Conservation (phyloP, 2,888 invertebrate genomes). For the Lymantria dispar region DNA sequence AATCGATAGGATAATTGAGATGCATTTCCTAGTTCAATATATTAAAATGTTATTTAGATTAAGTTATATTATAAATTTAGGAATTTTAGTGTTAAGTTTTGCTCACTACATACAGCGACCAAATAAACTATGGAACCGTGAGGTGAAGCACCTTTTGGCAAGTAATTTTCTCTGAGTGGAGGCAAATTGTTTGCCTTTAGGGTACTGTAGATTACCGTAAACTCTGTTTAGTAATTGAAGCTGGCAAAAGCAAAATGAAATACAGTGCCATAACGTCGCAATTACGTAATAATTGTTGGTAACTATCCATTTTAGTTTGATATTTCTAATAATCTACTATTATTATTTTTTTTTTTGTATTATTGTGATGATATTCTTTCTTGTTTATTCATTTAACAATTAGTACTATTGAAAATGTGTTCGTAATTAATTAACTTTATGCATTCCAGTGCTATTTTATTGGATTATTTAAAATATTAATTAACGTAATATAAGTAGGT, state of each 20-base stretch:
- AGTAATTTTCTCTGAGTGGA: conserved; percentile 11
- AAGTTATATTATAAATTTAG: conserved; percentile 2
- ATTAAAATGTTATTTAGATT: background rate
- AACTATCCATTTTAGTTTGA: conserved; percentile 1
- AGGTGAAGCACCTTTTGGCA: conserved; percentile 12
- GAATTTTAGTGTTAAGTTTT: conserved; percentile 17
- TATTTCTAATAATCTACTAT: background rate
- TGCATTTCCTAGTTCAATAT: conserved; percentile 28
- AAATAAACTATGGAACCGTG: conserved; percentile 44
- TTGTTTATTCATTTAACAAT: background rate
- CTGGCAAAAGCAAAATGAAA: conserved; percentile 13
- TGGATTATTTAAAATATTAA: conserved; percentile 15
- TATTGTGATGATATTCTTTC: background rate
- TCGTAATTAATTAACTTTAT: background rate
- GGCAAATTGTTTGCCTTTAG: background rate
- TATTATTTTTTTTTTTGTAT: background rate
- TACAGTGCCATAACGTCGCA: conserved; percentile 37
- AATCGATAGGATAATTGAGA: conserved; percentile 6
- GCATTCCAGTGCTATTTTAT: conserved; percentile 21
- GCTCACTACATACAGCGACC: conserved; percentile 63
- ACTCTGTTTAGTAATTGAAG: conserved; percentile 2
- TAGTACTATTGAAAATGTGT: conserved; percentile 2
- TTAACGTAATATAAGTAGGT: conserved; percentile 11
- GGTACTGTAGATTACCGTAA: background rate
- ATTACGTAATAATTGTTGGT: conserved; percentile 15